Base-by-base conservation (phyloP, 2,113 vertebrate genomes). In the Muscicapa adusta region DNA sequence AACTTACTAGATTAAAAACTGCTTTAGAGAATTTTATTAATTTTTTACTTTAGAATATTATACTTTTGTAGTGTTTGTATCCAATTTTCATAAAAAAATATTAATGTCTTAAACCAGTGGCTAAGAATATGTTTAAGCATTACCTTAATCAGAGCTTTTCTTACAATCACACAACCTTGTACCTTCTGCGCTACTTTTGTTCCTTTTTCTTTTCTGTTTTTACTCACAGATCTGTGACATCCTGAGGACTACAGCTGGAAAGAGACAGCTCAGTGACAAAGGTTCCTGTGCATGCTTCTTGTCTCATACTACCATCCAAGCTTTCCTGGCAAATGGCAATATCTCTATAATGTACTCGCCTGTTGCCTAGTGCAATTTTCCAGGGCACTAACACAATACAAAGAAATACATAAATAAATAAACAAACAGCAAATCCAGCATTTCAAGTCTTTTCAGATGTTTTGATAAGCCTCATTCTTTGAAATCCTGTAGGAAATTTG, bases 11-110 rank as follows among this genome's bases (percentile, higher is more conserved):
- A n/a, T 50, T 56, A 60, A 18, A 54, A 80, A 80, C 9, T 66
- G 4, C 9, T 74, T 77, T 42, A 70, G 10, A 11, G 9, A 9
- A 48, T 73, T 81, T 73, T 60, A 22, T 42, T 54, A 3, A 23
- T 26, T 66, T 65, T 89, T 75, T 60, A 34, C 1, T 72, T 85
- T 31, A 58, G 6, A 29, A 56, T 48, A 34, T 60, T 36, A 50
- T 14, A 8, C 1, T 36, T 19, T n/a, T 5, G 0, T 14, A 18
- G 1, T 28, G 70, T 92, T 77, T 42, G 2, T 51, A 51, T 51
- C 9, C 14, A 24, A 10, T 72, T 89, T 81, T 24, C 36, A 87
- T 38, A 24, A 61, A 80, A 17, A 11, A 48, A 26, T 19, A 15
- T 40, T 65, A 61, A 12, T 47, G 13, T 13, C 12, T 61, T 3